Evolutionary conservation across 1,140 invertebrate genomes (phyloP).

Genomic region (Maconellicoccus hirsutus): DNA sequence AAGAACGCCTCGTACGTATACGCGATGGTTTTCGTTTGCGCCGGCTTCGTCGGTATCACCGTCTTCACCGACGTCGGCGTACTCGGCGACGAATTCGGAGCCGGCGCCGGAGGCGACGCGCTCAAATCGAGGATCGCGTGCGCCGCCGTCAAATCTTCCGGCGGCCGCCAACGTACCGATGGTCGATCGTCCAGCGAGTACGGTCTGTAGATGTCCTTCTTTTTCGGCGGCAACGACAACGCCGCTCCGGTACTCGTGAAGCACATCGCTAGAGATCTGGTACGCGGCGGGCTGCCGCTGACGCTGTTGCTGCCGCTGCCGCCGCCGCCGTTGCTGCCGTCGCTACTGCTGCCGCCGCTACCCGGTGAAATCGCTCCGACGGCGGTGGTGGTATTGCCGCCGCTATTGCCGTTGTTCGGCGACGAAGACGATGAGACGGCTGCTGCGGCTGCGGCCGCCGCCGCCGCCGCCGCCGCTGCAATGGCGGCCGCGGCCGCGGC

Average conservation of each 20-base stretch:
- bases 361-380: constrained; percentile 23
- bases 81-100: constrained; percentile 50
- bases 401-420: background rate
- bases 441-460: constrained; percentile 28
- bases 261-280: constrained; percentile 57
- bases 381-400: background rate
- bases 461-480: constrained; percentile 23
- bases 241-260: constrained; percentile 70
- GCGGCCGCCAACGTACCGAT: constrained; percentile 33
- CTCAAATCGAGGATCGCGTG: constrained; percentile 77
- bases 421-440: constrained; percentile 23
- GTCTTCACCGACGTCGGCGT: constrained; percentile 24
- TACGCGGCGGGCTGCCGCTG: constrained; percentile 24
- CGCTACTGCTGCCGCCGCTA: constrained; percentile 49
- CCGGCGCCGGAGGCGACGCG: constrained; percentile 58
- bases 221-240: constrained; percentile 68
- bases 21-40: constrained; percentile 17
- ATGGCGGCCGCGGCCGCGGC: background rate
- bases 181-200: constrained; percentile 62
- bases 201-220: constrained; percentile 76
- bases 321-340: constrained; percentile 50
- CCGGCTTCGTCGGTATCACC: background rate
- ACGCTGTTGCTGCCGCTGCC: constrained; percentile 26
- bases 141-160: constrained; percentile 59
- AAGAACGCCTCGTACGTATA: constrained; percentile 95